These are phyloP conservation scores for Hoplostethus atlanticus DNA, from an alignment of 2,797 vertebrate species.

Conservation along the genomic window DNA sequence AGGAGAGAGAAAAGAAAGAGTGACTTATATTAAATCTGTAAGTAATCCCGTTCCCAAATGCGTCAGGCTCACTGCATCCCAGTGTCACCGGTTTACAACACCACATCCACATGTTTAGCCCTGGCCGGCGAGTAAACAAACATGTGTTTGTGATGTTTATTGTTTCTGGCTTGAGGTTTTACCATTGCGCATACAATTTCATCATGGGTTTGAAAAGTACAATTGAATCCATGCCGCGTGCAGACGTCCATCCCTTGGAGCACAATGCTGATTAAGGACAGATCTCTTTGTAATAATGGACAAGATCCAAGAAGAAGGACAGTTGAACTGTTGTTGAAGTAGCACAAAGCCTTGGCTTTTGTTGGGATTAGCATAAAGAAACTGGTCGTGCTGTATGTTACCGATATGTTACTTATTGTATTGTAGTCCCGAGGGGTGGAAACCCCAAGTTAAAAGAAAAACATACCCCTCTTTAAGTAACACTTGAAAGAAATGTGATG, in stretches of 20 bases:
- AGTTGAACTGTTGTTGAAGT: slow-evolving; percentile 35
- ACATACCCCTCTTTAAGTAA: slow-evolving; percentile 11
- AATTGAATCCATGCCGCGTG: slow-evolving; percentile 24
- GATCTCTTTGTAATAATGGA: slow-evolving; percentile 70
- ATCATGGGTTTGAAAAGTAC: slow-evolving; percentile 52
- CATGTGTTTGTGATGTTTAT: slow-evolving; percentile 79
- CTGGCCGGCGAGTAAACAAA: slow-evolving; percentile 74
- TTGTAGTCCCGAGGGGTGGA: slow-evolving; percentile 43
- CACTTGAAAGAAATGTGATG: slow-evolving; percentile 27
- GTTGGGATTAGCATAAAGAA: slow-evolving; percentile 15
- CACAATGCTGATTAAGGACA: slow-evolving; percentile 70
- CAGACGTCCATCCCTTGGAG: slow-evolving; percentile 51
- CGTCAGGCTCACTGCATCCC: slow-evolving; percentile 48
- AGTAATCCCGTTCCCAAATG: slow-evolving; percentile 74
- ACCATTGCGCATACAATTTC: slow-evolving; percentile 67
- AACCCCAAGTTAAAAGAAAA: slow-evolving; percentile 26
- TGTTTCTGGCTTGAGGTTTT: slow-evolving; percentile 77
- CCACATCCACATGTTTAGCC: slow-evolving; percentile 67
- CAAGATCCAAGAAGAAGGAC: slow-evolving; percentile 33
- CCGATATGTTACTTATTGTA: slow-evolving; percentile 53
- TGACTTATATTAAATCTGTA: slow-evolving; percentile 65
- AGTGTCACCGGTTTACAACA: slow-evolving; percentile 60
- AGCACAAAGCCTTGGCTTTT: slow-evolving; percentile 34
- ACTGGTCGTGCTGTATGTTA: slow-evolving; percentile 37
- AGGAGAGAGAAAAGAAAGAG: slow-evolving; percentile 4